These are phyloP conservation scores for Isoperla grammatica DNA, from an alignment of 2,888 invertebrate genomes.

Conservation along the genomic window DNA sequence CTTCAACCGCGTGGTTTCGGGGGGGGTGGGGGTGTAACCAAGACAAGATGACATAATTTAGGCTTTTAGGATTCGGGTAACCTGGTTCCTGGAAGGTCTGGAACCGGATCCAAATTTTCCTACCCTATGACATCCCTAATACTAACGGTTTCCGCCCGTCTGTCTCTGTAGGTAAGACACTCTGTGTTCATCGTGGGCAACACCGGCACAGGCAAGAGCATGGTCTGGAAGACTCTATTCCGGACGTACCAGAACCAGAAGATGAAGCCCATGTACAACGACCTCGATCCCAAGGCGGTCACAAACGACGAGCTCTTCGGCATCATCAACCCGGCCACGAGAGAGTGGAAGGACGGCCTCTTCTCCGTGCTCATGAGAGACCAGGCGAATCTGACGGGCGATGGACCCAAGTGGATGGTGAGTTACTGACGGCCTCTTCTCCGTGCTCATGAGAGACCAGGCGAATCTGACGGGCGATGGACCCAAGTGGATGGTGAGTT, in stretches of 20 bases:
- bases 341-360: constrained; percentile 88
- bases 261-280: constrained; percentile 75
- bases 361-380: constrained; percentile 92
- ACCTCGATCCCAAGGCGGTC: constrained; percentile 93
- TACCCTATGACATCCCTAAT: no score
- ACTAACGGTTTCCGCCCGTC: no score
- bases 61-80: no score
- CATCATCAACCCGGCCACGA: constrained; percentile 84
- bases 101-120: no score
- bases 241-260: constrained; percentile 78
- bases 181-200: constrained; percentile 84
- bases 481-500: constrained; percentile 93
- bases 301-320: constrained; percentile 95
- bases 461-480: constrained; percentile 81
- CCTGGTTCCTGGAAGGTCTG: no score
- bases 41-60: no score
- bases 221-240: constrained; percentile 87
- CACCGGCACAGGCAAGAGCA: constrained; percentile 87
- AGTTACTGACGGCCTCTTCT: constrained; percentile 82
- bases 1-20: no score
- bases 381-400: constrained; percentile 81
- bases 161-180: no score
- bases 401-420: constrained; percentile 91
- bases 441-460: constrained; percentile 88
- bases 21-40: no score